A percentile compares a stretch with the other conserved stretches of the same genome.
Conservation (phyloP, 2,888 invertebrate genomes). For the Amorpha juglandis region DNA sequence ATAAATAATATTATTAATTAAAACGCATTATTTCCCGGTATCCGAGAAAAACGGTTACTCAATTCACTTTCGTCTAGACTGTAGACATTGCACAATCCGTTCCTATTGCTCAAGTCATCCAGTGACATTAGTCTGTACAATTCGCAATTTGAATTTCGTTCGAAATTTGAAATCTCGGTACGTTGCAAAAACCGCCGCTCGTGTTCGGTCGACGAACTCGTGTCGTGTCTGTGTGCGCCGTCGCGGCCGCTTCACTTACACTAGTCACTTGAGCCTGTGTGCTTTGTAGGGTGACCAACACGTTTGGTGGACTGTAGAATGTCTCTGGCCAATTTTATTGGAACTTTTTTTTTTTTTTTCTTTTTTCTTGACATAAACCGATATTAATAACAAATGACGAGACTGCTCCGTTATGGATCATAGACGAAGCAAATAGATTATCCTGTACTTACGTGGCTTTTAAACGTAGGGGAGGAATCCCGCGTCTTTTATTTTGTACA, state of each 20-base stretch:
- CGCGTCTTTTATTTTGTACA: not conserved
- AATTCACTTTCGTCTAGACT: not conserved
- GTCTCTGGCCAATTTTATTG: not conserved
- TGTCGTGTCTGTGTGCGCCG: conserved; percentile 36
- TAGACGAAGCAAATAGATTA: not conserved
- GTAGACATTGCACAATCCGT: not conserved
- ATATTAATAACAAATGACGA: not conserved
- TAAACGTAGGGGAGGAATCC: not conserved
- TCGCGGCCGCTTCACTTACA: conserved; percentile 17
- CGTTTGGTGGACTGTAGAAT: not conserved
- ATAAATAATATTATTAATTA: no score
- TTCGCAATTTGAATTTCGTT: conserved; percentile 40
- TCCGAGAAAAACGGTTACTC: not conserved
- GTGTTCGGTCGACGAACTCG: conserved; percentile 56
- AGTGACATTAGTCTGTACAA: conserved; percentile 24
- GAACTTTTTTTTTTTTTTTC: no score
- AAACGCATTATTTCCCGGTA: not conserved
- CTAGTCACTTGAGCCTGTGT: not conserved
- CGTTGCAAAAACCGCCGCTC: conserved; percentile 54
- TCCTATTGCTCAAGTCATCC: conserved; percentile 18
- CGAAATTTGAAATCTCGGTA: conserved; percentile 36
- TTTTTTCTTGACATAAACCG: not conserved
- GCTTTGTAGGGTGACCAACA: conserved; percentile 20
- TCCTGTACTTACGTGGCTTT: not conserved
- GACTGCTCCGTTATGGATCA: not conserved